Evolutionary conservation across 2,888 invertebrate genomes (phyloP).

Genomic region (Lithophane ornitopus): DNA sequence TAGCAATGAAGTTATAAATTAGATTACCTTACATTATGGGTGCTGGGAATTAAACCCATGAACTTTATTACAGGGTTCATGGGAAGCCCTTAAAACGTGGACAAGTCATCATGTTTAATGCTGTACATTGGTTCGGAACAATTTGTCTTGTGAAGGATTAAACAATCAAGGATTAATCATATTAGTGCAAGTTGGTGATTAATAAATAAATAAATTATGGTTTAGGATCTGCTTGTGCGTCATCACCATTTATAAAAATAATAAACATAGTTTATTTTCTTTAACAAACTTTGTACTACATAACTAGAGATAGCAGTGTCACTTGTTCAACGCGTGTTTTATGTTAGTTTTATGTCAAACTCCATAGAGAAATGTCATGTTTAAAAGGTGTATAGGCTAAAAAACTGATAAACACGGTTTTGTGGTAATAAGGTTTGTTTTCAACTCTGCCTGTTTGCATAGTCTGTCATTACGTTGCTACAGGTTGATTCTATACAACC

Average conservation of each 20-base stretch:
- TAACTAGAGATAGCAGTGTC: too few species aligned
- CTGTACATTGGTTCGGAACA: conserved; percentile 39
- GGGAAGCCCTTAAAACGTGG: conserved; percentile 49
- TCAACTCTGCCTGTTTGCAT: neutral
- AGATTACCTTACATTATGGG: conserved; percentile 58
- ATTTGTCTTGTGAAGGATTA: conserved; percentile 33
- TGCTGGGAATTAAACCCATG: conserved; percentile 60
- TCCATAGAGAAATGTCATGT: too few species aligned
- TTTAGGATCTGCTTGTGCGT: neutral
- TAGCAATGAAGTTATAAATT: conserved; percentile 62
- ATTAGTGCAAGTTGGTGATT: too few species aligned
- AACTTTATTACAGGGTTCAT: conserved; percentile 61
- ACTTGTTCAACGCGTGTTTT: too few species aligned
- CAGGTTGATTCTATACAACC: neutral
- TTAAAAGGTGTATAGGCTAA: too few species aligned
- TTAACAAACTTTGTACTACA: too few species aligned
- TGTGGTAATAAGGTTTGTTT: too few species aligned
- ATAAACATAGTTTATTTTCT: too few species aligned
- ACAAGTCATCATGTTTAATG: conserved; percentile 57
- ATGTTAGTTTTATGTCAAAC: too few species aligned
- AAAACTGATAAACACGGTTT: too few species aligned
- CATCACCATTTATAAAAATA: neutral
- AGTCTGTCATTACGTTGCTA: neutral
- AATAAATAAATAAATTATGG: too few species aligned
- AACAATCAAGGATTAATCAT: too few species aligned